These are phyloP conservation scores for Drosophila limbata DNA, from an alignment of 2,888 invertebrate genomes.

Conservation along the genomic window DNA sequence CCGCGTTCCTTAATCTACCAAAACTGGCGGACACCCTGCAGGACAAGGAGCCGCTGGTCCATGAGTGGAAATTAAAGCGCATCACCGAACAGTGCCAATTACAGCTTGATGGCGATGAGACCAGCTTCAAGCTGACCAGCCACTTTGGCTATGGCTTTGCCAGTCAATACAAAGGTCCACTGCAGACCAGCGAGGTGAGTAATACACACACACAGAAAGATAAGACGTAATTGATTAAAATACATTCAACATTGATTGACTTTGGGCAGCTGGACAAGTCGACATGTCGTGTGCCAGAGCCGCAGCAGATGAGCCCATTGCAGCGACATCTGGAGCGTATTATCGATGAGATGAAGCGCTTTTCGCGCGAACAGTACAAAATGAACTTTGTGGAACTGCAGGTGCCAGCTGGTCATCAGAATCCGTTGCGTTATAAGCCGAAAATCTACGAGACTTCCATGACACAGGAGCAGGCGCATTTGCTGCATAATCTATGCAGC, in stretches of 20 bases:
- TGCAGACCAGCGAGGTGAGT: slow-evolving; percentile 61
- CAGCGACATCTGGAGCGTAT: slow-evolving; percentile 79
- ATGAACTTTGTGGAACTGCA: slow-evolving; percentile 83
- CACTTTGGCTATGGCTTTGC: slow-evolving; percentile 82
- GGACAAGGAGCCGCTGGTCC: slow-evolving; percentile 42
- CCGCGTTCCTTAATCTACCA: slow-evolving; percentile 58
- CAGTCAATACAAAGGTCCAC: slow-evolving; percentile 67
- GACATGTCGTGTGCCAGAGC: slow-evolving; percentile 75
- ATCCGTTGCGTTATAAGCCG: slow-evolving; percentile 80
- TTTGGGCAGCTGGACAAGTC: slow-evolving; percentile 59
- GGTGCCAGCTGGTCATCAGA: slow-evolving; percentile 83
- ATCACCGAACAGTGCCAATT: slow-evolving; percentile 83
- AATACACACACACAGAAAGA: neutral
- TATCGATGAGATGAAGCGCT: slow-evolving; percentile 80
- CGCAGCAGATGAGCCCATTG: slow-evolving; percentile 75
- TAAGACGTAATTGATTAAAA: slow-evolving; percentile 1
- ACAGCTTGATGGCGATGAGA: slow-evolving; percentile 72
- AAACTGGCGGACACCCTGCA: slow-evolving; percentile 41
- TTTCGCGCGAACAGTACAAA: slow-evolving; percentile 83
- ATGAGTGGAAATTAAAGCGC: slow-evolving; percentile 76
- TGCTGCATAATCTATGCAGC: slow-evolving; percentile 78
- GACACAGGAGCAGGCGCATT: slow-evolving; percentile 76
- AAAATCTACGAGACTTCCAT: slow-evolving; percentile 76
- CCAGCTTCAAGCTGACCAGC: slow-evolving; percentile 62
- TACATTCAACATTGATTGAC: neutral